Evolutionary conservation across 2,888 invertebrate genomes (phyloP), one percentile per base, ranked within the genome.

Genomic region (Lycophotia porphyrea): DNA sequence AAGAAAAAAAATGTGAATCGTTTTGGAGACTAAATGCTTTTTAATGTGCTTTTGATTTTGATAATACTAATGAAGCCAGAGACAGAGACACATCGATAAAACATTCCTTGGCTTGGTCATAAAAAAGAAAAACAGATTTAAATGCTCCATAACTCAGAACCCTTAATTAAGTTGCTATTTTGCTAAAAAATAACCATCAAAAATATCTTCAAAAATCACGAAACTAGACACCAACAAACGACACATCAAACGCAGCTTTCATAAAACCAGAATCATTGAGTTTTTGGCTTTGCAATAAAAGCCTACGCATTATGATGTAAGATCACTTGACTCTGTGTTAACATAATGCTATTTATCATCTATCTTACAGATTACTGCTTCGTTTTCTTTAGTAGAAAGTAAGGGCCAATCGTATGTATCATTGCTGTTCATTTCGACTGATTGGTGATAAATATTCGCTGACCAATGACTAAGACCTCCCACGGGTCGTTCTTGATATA

Each of bases 301-400:
- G 63, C 84, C 88, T 85, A 89, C 89, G 82, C 86, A 66, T 15
- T 66, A 58, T 86, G 78, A 79, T 78, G 88, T 71, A 87, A 90
- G 42, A 69, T 3, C 39, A 71, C 61, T 71, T 72, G 67, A 60
- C 71, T 71, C 36, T 76, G 49, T 74, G 77, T 77, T 70, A 77
- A 85, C 69, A 74, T 84, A 79, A 76, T 76, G 71, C 67, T 58
- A 82, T 81, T 71, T 80, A 76, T 78, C 73, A 78, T 76, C 67
- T 74, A 71, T 67, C 42, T 81, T 31, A 0, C 27, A 72, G 60
- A 72, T 81, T 49, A 58, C 34, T 70, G 39, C 15, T 68, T 34
- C 18, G 77, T 76, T 82, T 85, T 86, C 78, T 76, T 74, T 31
- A 31, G 55, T 76, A 80, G 84, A 89, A 88, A 90, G 87, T 87